Base-by-base conservation (phyloP, 2,888 invertebrate species). In the Osmoderma eremita region DNA sequence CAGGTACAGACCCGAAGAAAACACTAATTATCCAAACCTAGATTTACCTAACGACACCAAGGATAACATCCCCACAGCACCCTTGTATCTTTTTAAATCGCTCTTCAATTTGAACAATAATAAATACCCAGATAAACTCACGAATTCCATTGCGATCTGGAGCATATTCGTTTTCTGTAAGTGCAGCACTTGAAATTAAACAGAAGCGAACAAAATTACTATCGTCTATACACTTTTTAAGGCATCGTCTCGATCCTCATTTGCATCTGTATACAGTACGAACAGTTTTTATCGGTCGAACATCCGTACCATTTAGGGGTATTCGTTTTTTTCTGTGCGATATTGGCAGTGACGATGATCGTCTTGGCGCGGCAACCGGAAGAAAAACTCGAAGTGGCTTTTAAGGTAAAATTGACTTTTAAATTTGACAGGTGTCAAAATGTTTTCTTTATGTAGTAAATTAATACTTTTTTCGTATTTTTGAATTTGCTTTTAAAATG, bases 311-410 rank as follows among this genome's bases (percentile, higher is more conserved):
- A 77, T 77, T 69, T 72, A 75, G n/a, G 69, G 77, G 88, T 36
- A 30, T 67, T 62, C 8, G 50, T 70, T 13, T 10, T 70, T 3
- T 49, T 71, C 1, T 48, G 58, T 17, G 63, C 65, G 13, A 84
- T 86, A 39, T 80, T 85, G 0, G 75, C 84, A 22, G 81, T 91
- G 42, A 20, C 49, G 8, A 71, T 89, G 1, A 72, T 88, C 0
- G 83, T 90, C 22, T 88, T 94, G 69, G 86, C 84, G 71, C 83
- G 91, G 36, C 94, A 94, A 80, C 94, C 94, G 0, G 80, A 85
- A 54, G 87, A 88, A n/a, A 76, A 83, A 1, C 77, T 83, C 1
- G 81, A 90, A 67, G 82, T 94, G 49, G 86, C 91, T 2, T 94
- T 94, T 77, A 91, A 89, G 83, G 93, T 90, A 77, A 78, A n/a